A percentile compares a stretch with the other conserved stretches of the same genome.
Conservation (phyloP, 2,888 invertebrate genomes). For the Caenorhabditis macrosperma region DNA sequence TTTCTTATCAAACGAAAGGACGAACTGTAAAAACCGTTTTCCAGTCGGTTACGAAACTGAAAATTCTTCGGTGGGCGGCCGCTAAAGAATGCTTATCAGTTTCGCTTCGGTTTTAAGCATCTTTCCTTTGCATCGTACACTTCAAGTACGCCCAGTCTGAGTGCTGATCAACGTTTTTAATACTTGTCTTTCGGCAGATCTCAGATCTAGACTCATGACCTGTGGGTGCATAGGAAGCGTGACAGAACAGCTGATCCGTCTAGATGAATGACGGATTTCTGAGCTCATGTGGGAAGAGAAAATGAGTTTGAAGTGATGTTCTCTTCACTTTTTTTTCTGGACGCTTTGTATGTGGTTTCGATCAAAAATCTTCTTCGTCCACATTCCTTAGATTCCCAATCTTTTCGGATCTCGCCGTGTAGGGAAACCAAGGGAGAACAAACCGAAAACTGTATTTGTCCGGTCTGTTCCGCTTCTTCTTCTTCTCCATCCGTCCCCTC, state of each 20-base stretch:
- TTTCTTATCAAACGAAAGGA: too few species aligned
- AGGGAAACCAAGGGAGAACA: not conserved
- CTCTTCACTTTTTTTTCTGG: not conserved
- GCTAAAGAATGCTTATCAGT: too few species aligned
- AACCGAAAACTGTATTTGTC: not conserved
- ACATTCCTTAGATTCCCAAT: not conserved
- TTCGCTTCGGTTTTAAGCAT: not conserved
- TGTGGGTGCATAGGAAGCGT: not conserved
- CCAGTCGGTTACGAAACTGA: too few species aligned
- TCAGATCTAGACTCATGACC: not conserved
- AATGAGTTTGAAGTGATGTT: too few species aligned
- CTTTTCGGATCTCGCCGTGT: not conserved
- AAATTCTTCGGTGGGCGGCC: too few species aligned
- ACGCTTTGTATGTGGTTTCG: too few species aligned
- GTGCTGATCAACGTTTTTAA: too few species aligned
- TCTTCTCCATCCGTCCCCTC: not conserved
- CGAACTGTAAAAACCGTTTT: too few species aligned
- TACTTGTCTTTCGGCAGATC: not conserved
- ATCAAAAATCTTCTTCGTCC: not conserved
- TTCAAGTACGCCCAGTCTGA: too few species aligned
- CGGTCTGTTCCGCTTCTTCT: conserved; percentile 2
- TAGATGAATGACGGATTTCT: not conserved
- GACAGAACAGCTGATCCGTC: not conserved
- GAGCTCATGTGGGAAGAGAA: not conserved
- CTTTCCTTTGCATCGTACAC: not conserved